Conservation (phyloP, 2,888 invertebrate genomes). For the Euproctis similis region DNA sequence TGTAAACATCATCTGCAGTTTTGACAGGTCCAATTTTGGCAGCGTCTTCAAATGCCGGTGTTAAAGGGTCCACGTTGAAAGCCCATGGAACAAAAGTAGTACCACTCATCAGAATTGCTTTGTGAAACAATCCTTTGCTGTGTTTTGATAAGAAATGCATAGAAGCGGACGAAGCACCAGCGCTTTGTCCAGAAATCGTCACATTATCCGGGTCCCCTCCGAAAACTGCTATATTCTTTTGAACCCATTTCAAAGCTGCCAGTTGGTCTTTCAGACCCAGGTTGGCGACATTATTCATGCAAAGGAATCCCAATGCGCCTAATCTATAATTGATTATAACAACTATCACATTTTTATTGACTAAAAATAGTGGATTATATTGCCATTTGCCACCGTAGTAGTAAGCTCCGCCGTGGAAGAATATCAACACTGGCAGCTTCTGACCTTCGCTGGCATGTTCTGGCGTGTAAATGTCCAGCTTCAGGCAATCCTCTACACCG, state of each 20-base stretch:
- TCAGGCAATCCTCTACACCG: conserved; percentile 54
- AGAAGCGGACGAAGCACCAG: conserved; percentile 52
- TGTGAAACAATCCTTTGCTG: conserved; percentile 56
- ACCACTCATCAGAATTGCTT: conserved; percentile 57
- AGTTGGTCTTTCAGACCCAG: conserved; percentile 61
- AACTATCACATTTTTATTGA: conserved; percentile 46
- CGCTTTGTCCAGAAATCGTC: conserved; percentile 60
- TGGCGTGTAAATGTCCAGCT: conserved; percentile 53
- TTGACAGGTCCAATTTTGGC: conserved; percentile 34
- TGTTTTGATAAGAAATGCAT: conserved; percentile 52
- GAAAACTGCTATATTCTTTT: conserved; percentile 50
- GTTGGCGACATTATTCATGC: conserved; percentile 51
- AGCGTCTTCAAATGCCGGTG: conserved; percentile 43
- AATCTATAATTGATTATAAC: conserved; percentile 58
- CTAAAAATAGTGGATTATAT: conserved; percentile 59
- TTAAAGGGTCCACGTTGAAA: conserved; percentile 43
- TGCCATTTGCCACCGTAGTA: conserved; percentile 59
- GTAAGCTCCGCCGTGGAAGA: conserved; percentile 61
- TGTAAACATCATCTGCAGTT: conserved; percentile 34
- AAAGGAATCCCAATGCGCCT: conserved; percentile 57
- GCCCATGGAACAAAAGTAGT: conserved; percentile 54
- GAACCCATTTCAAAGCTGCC: conserved; percentile 61
- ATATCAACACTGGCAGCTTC: conserved; percentile 53
- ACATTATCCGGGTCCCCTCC: conserved; percentile 66
- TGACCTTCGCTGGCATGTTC: conserved; percentile 18